Percentiles rank a stretch among this genome's conserved stretches.
Conservation (phyloP, 2,888 invertebrate species). For the Bellardia pandia region DNA sequence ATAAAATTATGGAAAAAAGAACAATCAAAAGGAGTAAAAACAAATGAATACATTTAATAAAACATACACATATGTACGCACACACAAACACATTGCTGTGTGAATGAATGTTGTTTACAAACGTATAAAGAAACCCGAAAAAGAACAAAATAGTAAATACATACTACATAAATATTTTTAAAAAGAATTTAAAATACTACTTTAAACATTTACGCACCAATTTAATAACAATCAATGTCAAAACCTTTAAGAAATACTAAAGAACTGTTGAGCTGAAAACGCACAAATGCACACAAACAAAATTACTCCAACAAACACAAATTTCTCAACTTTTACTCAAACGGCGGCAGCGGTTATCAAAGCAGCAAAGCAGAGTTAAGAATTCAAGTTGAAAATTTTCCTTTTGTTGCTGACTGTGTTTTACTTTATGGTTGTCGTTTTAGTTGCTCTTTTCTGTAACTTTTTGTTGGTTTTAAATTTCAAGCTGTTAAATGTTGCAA, state of each 20-base stretch:
- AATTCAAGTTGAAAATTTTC: not conserved
- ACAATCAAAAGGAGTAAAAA: constrained; percentile 35
- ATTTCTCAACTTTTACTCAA: not conserved
- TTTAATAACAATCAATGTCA: constrained; percentile 37
- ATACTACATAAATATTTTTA: constrained; percentile 11
- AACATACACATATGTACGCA: constrained; percentile 24
- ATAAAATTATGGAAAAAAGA: constrained; percentile 37
- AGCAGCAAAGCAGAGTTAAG: not conserved
- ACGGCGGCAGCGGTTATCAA: not conserved
- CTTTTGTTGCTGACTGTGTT: constrained; percentile 12
- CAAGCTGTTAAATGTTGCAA: constrained; percentile 19
- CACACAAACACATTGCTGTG: constrained; percentile 31
- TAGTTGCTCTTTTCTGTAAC: not conserved
- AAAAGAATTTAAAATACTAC: constrained; percentile 3
- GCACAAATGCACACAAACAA: not conserved
- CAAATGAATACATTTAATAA: constrained; percentile 8
- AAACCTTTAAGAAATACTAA: constrained; percentile 19
- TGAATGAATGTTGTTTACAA: constrained; percentile 20
- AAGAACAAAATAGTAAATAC: not conserved
- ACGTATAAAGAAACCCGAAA: not conserved
- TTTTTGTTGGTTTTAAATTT: constrained; percentile 20
- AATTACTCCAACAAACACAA: not conserved
- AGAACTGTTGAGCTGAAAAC: constrained; percentile 22
- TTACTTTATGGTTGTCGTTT: constrained; percentile 23
- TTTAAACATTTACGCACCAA: constrained; percentile 65